Percentiles rank a stretch among this genome's conserved stretches.
Evolutionary conservation across 2,888 invertebrate genomes (phyloP).

Genomic region (Drosophila pseudotalamancana): DNA sequence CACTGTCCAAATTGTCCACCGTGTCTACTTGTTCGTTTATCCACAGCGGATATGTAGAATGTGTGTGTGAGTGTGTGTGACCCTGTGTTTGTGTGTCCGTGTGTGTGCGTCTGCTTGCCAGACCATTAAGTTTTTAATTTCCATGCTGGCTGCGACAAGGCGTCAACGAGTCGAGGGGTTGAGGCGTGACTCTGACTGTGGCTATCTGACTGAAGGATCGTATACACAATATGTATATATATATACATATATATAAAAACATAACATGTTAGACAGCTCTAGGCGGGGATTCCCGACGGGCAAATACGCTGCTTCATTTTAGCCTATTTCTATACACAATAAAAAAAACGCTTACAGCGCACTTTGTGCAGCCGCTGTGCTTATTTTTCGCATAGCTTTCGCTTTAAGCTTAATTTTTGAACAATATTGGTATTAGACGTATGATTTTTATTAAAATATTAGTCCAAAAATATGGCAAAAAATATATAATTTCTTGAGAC

Average conservation of each 20-base stretch:
- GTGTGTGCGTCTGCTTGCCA: slow-evolving; percentile 22
- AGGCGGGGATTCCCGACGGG: too few relatives aligned
- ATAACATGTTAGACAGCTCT: too few relatives aligned
- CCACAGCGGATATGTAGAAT: neutral
- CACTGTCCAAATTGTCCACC: neutral
- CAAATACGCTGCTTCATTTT: too few relatives aligned
- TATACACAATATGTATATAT: neutral
- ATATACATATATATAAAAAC: neutral
- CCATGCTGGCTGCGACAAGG: slow-evolving; percentile 26
- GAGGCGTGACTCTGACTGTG: slow-evolving; percentile 12
- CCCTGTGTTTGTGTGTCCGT: neutral
- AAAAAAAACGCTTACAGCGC: too few relatives aligned
- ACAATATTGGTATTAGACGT: too few relatives aligned
- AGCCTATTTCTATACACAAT: too few relatives aligned
- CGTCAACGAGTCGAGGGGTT: slow-evolving; percentile 16
- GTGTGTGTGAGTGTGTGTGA: neutral
- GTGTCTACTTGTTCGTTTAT: neutral
- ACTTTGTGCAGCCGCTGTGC: too few relatives aligned
- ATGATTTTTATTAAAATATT: too few relatives aligned
- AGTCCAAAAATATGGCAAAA: too few relatives aligned
- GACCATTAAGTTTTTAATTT: slow-evolving; percentile 72
- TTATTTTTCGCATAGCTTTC: too few relatives aligned
- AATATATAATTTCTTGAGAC: too few relatives aligned
- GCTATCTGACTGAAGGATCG: slow-evolving; percentile 17
- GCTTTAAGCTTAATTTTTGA: too few relatives aligned